Base-by-base conservation (phyloP, 2,888 invertebrate species). In the Mesorhabditis belari region DNA sequence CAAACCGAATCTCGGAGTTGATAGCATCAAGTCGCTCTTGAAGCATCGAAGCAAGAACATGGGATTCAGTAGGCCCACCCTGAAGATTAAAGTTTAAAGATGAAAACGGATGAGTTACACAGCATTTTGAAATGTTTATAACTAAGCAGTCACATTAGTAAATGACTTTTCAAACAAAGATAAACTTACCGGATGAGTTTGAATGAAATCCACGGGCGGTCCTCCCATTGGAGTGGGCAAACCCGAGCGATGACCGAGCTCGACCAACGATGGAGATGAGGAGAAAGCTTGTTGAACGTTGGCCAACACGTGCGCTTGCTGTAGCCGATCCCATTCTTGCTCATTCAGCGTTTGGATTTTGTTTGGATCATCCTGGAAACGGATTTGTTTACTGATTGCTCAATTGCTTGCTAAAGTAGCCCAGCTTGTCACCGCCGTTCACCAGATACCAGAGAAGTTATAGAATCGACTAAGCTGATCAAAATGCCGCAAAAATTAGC, bases 1-100 rank as follows among this genome's bases (percentile, higher is more conserved):
- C 55, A 4, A 29, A 70, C 70, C 88, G 87, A 79, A 98, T 99
- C 87, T 99, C 98, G 79, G 95, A 95, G 85, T 99, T 98, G 83
- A 99, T 99, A 80, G 96, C 98, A 85, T 99, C 96, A 69, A 99
- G 86, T 83, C 98, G 95, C 81, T 99, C 96, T 83, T 99, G 98
- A 75, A 99, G 86, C 92, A 98, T 95, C 82, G 95, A 88, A 54
- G 98, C 98, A 70, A 98, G 85, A 0, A 95, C 92, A 81, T 96
- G 96, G 55, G 98, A 95, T 84, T 98, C 96, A n/a, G 44, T n/a
- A 17, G 44, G 44, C 12, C 44, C 44, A 54, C 26, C 56, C n/a
- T 51, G 12, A 49, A 55, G 49, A 58, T 62, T 69, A 66, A 4
- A 62, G 60, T 44, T 64, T 63, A 25, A 51, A 61, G 49, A 17